Conservation (phyloP, 2,888 invertebrate species). For the Lasius fuliginosus region DNA sequence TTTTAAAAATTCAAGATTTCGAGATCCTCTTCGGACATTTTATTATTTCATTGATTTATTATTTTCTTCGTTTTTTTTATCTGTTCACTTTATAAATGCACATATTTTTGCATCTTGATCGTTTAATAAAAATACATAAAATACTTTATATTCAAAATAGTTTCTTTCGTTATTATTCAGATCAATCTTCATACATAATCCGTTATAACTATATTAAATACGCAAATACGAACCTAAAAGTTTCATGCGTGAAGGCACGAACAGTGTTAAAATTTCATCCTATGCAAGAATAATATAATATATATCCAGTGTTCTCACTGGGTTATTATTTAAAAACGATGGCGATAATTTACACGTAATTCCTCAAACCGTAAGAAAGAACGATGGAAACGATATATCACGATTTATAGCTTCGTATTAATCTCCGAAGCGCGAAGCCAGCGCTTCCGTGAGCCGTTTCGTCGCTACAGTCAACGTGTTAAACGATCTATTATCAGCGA, state of each 20-base stretch:
- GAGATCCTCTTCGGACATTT: not conserved
- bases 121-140: conserved; percentile 13
- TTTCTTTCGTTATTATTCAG: not conserved
- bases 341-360: conserved; percentile 33
- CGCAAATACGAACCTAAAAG: not conserved
- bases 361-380: conserved; percentile 23
- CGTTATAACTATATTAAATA: not conserved
- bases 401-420: conserved; percentile 44
- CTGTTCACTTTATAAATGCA: not conserved
- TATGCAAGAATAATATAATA: not conserved
- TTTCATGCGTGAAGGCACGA: not conserved
- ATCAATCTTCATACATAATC: not conserved
- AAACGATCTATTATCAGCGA: conserved; percentile 53
- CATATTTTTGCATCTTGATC: not conserved
- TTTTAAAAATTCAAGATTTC: not conserved
- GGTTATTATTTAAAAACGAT: not conserved
- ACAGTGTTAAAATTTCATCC: not conserved
- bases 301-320: not conserved
- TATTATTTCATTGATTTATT: not conserved
- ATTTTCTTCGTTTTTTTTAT: not conserved
- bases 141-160: not conserved
- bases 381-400: conserved; percentile 28
- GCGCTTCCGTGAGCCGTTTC: conserved; percentile 36
- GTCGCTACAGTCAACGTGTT: conserved; percentile 37
- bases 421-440: conserved; percentile 29